Conservation (phyloP, 2,797 vertebrate genomes). For the Tiaroga cobitis region DNA sequence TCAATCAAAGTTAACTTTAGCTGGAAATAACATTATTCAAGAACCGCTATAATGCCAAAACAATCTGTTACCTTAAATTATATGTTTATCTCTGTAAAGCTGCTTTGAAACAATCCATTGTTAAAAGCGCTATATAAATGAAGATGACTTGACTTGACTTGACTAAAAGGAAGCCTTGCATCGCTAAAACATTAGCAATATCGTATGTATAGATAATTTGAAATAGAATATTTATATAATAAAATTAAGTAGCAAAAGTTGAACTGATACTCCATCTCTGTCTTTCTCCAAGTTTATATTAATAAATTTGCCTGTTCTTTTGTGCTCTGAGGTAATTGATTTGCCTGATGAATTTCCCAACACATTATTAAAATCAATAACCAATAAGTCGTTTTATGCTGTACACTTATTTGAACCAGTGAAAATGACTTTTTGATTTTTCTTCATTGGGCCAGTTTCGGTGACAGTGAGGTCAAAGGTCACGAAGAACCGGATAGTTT, state of each 20-base stretch:
- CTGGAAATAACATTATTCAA: too few relatives aligned
- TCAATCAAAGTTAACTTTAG: too few relatives aligned
- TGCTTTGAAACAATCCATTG: too few relatives aligned
- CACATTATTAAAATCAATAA: slow-evolving; percentile 76
- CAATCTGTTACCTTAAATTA: too few relatives aligned
- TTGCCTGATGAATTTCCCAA: slow-evolving; percentile 66
- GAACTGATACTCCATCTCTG: not conserved
- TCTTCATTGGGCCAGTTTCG: slow-evolving; percentile 71
- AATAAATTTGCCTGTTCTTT: slow-evolving; percentile 35
- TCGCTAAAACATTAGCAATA: not conserved
- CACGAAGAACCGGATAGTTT: slow-evolving; percentile 59
- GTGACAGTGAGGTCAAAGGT: slow-evolving; percentile 69
- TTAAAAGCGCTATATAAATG: too few relatives aligned
- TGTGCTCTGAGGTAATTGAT: slow-evolving; percentile 74
- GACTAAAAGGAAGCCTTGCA: not conserved
- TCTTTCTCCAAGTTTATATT: slow-evolving; percentile 48
- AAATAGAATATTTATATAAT: not conserved
- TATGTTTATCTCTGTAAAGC: too few relatives aligned
- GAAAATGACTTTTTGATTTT: slow-evolving; percentile 76
- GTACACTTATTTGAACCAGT: slow-evolving; percentile 70
- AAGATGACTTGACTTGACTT: too few relatives aligned
- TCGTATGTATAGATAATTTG: not conserved
- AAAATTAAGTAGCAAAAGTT: not conserved
- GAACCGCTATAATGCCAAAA: too few relatives aligned
- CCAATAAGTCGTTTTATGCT: slow-evolving; percentile 59